A percentile compares a stretch with the other conserved stretches of the same genome.
These are phyloP conservation scores for Trachemys scripta DNA, from an alignment of 2,113 vertebrate genomes.

Conservation along the genomic window DNA sequence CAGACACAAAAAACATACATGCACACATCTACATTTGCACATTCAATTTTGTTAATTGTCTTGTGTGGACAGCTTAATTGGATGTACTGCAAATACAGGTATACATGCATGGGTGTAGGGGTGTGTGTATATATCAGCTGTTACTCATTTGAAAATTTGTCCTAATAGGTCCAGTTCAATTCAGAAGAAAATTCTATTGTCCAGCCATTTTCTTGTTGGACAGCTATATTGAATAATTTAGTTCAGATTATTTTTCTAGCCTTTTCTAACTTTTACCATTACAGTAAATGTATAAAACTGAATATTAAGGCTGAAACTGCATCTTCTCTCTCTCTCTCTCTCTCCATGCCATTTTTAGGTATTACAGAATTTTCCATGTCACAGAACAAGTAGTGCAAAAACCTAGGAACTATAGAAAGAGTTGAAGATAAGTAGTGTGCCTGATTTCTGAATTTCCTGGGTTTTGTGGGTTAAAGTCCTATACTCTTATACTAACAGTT, in stretches of 20 bases:
- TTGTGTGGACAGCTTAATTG: neutral
- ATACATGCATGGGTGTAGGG: neutral
- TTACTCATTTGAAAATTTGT: neutral
- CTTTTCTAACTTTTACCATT: neutral
- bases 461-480: slow-evolving; percentile 1
- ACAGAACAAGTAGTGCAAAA: neutral
- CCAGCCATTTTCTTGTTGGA: neutral
- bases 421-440: slow-evolving; percentile 21
- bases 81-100: neutral
- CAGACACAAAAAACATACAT: neutral
- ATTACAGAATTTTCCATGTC: neutral
- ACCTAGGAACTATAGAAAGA: neutral
- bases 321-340: neutral
- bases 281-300: neutral
- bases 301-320: neutral
- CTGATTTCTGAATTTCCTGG: neutral
- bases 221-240: neutral
- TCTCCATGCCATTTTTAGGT: neutral
- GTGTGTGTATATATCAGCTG: neutral
- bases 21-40: neutral
- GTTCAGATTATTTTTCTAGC: neutral
- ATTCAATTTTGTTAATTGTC: neutral
- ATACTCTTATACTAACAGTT: neutral
- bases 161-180: neutral
- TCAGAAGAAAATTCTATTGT: neutral